Conservation (phyloP, 1,140 invertebrate species). For the Helicoverpa zea region DNA sequence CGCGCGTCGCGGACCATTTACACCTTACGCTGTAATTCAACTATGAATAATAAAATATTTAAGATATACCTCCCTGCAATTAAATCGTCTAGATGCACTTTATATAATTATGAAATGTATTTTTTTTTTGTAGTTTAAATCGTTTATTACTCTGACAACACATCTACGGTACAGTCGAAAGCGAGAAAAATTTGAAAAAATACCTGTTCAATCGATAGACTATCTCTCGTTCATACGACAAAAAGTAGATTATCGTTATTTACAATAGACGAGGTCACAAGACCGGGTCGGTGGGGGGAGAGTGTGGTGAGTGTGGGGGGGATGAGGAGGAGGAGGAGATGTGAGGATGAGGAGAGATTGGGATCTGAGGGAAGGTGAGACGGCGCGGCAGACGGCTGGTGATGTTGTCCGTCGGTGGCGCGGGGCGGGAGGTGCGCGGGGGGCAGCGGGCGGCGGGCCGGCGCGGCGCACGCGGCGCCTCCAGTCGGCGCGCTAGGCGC, state of each 20-base stretch:
- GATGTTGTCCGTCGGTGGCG: constrained; percentile 61
- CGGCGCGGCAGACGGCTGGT: constrained; percentile 76
- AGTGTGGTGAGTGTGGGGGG: constrained; percentile 56
- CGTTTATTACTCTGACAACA: constrained; percentile 84
- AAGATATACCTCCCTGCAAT: constrained; percentile 84
- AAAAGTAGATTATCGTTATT: constrained; percentile 85
- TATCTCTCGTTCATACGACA: constrained; percentile 86
- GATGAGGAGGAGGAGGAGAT: constrained; percentile 52
- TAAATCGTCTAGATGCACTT: constrained; percentile 82
- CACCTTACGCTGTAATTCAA: constrained; percentile 81
- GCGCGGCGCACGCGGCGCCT: constrained; percentile 53
- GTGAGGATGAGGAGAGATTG: constrained; percentile 39
- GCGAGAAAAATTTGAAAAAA: constrained; percentile 86
- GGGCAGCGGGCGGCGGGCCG: constrained; percentile 44
- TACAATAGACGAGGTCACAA: constrained; percentile 79
- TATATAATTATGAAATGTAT: constrained; percentile 82
- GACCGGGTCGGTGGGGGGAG: constrained; percentile 55
- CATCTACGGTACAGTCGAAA: constrained; percentile 86
- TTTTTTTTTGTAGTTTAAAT: constrained; percentile 83
- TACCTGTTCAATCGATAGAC: constrained; percentile 85
- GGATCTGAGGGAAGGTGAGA: constrained; percentile 58
- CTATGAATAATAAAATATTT: constrained; percentile 84
- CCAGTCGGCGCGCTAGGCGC: constrained; percentile 70
- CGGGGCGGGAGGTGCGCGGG: constrained; percentile 57
- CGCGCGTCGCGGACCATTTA: constrained; percentile 70